Base-by-base conservation (phyloP, 2,113 vertebrate genomes). In the Psettodes erumei region DNA sequence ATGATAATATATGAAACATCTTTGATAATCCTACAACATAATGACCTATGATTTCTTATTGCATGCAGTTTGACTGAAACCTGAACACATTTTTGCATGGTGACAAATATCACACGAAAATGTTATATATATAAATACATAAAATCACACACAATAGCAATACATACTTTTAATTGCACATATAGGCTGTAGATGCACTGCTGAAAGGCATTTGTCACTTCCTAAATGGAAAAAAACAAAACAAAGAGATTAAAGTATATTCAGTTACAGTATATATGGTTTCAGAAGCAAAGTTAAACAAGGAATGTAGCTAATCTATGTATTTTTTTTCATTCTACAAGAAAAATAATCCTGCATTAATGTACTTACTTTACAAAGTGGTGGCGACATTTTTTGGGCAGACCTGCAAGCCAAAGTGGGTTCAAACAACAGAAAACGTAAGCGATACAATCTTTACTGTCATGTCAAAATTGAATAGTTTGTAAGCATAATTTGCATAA, bases 321-420 rank as follows among this genome's bases (percentile, higher is more conserved):
- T 6, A 33, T n/a, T 38, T 45, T 12, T 63, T 60, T 19, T 50
- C 15, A 8, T 48, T 56, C 23, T 13, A 8, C 2, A 40, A 0
- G 0, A 38, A 64, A 70, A 21, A 59, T 27, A 21, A 42, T 4
- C 16, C 16, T 21, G 1, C 16, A 19, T 6, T 18, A 4, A 27
- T 50, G 4, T 35, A 92, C 89, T 92, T 77, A 94, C 94, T 88
- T 95, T 10, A 12, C 33, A 72, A 93, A 91, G 40, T 53, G 83
- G 79, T 95, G 94, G 6, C 76, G 84, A 75, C 94, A 94, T 82
- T 95, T 95, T 80, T 90, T 95, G 8, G 93, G 92, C 2, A 94
- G 86, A 40, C 91, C 94, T 95, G 69, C 37, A 47, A 76, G 8
- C 0, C 18, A 63, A 4, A 70, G 58, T 0, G 0, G 15, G 42